Evolutionary conservation across 2,888 invertebrate genomes (phyloP).

Genomic region (Xestoiulus laeticollis): DNA sequence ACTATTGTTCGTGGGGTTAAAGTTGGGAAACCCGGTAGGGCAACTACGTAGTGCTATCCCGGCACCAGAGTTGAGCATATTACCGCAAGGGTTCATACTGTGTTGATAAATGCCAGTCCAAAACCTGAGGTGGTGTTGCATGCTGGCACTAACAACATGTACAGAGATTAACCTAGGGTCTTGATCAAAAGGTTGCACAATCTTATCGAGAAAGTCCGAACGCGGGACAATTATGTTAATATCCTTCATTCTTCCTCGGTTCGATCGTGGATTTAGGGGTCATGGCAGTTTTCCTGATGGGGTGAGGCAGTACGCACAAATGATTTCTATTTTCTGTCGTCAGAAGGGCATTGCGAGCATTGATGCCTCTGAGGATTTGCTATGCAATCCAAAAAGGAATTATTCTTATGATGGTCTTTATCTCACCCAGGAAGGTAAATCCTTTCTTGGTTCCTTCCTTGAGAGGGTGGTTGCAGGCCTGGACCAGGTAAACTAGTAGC

Average conservation of each 20-base stretch:
- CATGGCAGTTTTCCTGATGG: not conserved
- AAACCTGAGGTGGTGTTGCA: constrained; percentile 2
- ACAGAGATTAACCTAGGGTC: not conserved
- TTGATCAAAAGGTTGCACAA: not conserved
- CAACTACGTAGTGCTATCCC: constrained; percentile 37
- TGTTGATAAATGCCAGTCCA: not conserved
- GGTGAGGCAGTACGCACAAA: not conserved
- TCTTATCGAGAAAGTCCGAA: not conserved
- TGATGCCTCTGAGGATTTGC: constrained; percentile 2
- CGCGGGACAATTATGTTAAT: not conserved
- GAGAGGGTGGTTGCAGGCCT: not conserved
- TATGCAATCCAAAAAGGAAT: not conserved
- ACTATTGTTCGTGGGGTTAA: not conserved
- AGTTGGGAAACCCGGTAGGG: too few relatives aligned
- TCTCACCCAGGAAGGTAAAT: too few relatives aligned
- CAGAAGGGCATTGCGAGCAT: not conserved
- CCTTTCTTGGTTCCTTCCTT: too few relatives aligned
- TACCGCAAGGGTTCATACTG: not conserved
- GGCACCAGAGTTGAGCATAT: not conserved
- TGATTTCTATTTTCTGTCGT: not conserved
- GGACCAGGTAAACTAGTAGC: not conserved
- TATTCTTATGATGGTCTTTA: not conserved
- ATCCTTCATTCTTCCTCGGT: not conserved
- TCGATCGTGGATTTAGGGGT: not conserved
- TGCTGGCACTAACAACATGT: constrained; percentile 13